Evolutionary conservation across 2,888 invertebrate species (phyloP).

Genomic region (Atethmia centrago): DNA sequence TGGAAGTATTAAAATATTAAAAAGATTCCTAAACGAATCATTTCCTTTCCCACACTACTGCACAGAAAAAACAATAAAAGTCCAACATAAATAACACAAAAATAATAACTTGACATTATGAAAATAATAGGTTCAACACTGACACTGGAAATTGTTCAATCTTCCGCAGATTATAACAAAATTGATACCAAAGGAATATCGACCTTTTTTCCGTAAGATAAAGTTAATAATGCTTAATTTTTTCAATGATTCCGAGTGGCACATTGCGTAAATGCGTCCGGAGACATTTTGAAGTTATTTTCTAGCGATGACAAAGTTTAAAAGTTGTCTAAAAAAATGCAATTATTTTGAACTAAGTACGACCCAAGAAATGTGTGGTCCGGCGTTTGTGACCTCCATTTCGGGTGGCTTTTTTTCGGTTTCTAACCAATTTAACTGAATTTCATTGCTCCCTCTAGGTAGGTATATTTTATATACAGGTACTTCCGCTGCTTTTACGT

Average conservation of each 20-base stretch:
- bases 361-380: constrained; percentile 15
- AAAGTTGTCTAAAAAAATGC: neutral
- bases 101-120: constrained; percentile 36
- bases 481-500: neutral
- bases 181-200: constrained; percentile 13
- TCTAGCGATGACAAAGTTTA: constrained; percentile 20
- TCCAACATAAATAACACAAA: neutral
- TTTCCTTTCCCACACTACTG: constrained; percentile 30
- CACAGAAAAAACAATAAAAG: constrained; percentile 10
- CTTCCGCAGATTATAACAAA: neutral
- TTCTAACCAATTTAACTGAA: no score
- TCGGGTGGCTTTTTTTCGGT: neutral
- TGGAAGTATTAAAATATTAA: neutral
- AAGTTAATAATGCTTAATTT: neutral
- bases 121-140: constrained; percentile 39
- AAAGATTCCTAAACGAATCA: constrained; percentile 10
- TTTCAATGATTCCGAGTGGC: neutral
- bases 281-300: constrained; percentile 33
- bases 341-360: neutral
- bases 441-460: neutral
- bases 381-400: neutral
- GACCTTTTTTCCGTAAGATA: neutral
- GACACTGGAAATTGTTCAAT: constrained; percentile 46
- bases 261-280: constrained; percentile 1
- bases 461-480: neutral